A percentile compares a stretch with the other conserved stretches of the same genome.
Conservation (phyloP, 2,888 invertebrate species). For the Limenitis camilla region DNA sequence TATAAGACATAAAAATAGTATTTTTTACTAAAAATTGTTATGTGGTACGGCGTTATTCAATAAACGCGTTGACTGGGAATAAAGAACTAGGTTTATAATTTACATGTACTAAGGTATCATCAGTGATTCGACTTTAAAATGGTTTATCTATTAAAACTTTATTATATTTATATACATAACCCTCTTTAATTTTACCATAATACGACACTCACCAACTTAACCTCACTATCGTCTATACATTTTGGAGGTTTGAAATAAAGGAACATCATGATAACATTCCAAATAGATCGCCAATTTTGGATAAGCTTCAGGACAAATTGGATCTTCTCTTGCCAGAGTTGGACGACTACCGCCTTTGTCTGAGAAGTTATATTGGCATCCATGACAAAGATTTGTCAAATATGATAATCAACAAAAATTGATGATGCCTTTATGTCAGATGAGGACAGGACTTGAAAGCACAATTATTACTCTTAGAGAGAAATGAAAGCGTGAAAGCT, state of each 20-base stretch:
- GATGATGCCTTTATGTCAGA: neutral
- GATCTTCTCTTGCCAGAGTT: constrained; percentile 39
- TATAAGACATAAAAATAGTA: too few relatives aligned
- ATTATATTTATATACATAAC: too few relatives aligned
- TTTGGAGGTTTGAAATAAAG: constrained; percentile 28
- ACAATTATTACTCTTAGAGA: neutral
- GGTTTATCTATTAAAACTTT: too few relatives aligned
- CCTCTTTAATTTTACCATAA: neutral
- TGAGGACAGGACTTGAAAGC: constrained; percentile 5
- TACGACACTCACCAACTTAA: constrained; percentile 20
- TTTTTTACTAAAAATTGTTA: too few relatives aligned
- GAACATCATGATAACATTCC: constrained; percentile 34
- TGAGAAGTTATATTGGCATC: constrained; percentile 33
- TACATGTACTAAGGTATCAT: too few relatives aligned
- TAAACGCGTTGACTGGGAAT: too few relatives aligned
- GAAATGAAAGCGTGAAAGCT: constrained; percentile 27
- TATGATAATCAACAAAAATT: neutral
- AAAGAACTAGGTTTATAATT: too few relatives aligned
- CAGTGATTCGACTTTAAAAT: too few relatives aligned
- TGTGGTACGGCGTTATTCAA: too few relatives aligned
- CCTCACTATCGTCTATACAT: constrained; percentile 10
- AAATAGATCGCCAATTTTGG: constrained; percentile 40
- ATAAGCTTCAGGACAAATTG: constrained; percentile 36
- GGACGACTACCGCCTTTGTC: constrained; percentile 35
- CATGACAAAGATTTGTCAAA: constrained; percentile 7